A percentile compares a stretch with the other conserved stretches of the same genome.
Evolutionary conservation across 2,888 invertebrate species (phyloP).

Genomic region (Eurois occulta): DNA sequence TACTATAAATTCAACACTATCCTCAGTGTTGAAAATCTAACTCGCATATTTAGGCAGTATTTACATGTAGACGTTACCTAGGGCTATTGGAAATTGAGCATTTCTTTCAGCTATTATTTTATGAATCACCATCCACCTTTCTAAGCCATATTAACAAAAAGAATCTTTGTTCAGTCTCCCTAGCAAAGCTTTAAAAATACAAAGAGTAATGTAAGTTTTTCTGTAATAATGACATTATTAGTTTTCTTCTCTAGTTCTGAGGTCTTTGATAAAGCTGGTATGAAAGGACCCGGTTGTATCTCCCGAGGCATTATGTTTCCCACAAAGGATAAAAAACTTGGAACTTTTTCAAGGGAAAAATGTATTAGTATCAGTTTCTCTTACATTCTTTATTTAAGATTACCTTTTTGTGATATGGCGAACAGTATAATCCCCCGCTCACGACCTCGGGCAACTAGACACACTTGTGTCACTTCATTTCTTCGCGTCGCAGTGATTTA

Average conservation of each 20-base stretch:
- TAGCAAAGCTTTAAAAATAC: slow-evolving; percentile 21
- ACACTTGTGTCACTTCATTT: background rate
- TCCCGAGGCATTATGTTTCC: slow-evolving; percentile 51
- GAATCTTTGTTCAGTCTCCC: background rate
- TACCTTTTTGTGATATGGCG: slow-evolving; percentile 10
- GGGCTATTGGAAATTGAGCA: background rate
- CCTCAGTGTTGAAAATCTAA: background rate
- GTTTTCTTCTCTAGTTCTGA: slow-evolving; percentile 24
- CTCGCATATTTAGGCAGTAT: background rate
- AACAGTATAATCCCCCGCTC: background rate
- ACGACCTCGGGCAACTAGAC: background rate
- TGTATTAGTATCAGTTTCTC: slow-evolving; percentile 32
- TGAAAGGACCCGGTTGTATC: slow-evolving; percentile 43
- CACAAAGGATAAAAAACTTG: slow-evolving; percentile 54
- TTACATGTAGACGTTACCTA: background rate
- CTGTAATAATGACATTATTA: slow-evolving; percentile 52
- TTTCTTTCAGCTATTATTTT: background rate
- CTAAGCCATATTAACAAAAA: background rate
- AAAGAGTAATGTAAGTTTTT: slow-evolving; percentile 20
- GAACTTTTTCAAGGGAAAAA: slow-evolving; percentile 38
- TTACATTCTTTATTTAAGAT: slow-evolving; percentile 27
- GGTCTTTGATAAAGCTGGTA: slow-evolving; percentile 49
- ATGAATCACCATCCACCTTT: background rate
- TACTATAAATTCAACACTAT: too few relatives aligned
- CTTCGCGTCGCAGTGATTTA: background rate